Percentiles rank a stretch among this genome's conserved stretches.
Conservation (phyloP, 2,888 invertebrate genomes). For the Synanthedon tipuliformis region DNA sequence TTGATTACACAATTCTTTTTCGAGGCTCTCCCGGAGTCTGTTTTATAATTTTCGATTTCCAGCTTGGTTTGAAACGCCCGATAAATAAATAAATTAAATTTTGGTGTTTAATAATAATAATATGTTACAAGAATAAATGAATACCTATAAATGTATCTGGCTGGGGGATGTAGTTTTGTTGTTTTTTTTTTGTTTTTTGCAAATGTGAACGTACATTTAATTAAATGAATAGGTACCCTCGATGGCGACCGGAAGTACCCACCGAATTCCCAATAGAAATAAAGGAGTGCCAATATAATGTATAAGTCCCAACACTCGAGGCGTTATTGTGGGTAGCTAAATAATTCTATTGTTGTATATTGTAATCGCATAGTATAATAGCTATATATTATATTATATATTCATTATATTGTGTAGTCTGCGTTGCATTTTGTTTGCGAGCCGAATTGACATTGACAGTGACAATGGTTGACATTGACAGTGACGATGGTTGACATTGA, state of each 20-base stretch:
- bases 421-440: slow-evolving; percentile 36
- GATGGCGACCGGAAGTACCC: slow-evolving; percentile 32
- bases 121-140: neutral
- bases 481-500: no score
- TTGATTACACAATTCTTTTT: no score
- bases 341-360: slow-evolving; percentile 29
- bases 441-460: no score
- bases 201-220: slow-evolving; percentile 7
- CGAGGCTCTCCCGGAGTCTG: no score
- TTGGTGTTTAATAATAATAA: neutral
- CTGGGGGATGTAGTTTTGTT: slow-evolving; percentile 19
- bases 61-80: no score
- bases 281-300: slow-evolving; percentile 28
- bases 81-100: no score
- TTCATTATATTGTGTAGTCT: slow-evolving; percentile 29
- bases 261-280: slow-evolving; percentile 24
- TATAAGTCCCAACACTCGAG: slow-evolving; percentile 1
- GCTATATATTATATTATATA: slow-evolving; percentile 37
- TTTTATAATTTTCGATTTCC: no score
- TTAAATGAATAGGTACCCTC: slow-evolving; percentile 11
- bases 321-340: neutral
- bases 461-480: no score
- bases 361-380: slow-evolving; percentile 54
- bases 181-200: neutral
- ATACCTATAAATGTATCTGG: slow-evolving; percentile 17